Percentiles rank a stretch among this genome's conserved stretches.
Conservation (phyloP, 2,888 invertebrate species). For the Nebria brevicollis region DNA sequence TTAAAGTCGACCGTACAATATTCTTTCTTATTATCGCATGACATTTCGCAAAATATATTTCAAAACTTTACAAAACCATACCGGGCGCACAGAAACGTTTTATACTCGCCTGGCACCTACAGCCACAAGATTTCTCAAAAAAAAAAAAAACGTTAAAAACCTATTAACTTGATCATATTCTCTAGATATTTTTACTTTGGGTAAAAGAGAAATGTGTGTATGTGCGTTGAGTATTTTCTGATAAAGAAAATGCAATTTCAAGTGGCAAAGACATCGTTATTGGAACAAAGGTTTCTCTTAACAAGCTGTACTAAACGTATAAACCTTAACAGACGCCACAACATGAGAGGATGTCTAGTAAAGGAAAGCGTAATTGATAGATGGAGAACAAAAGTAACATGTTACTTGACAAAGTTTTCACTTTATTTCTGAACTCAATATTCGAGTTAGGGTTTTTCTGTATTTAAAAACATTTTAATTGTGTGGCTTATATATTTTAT, state of each 20-base stretch:
- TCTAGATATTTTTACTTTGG: neutral
- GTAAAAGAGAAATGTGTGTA: neutral
- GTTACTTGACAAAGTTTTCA: neutral
- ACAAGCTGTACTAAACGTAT: neutral
- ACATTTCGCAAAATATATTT: neutral
- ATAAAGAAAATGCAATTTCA: neutral
- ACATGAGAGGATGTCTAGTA: neutral
- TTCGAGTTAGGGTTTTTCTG: too few relatives aligned
- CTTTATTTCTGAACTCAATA: neutral
- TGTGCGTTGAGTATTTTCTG: neutral
- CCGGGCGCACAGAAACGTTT: too few relatives aligned
- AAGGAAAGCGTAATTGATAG: neutral
- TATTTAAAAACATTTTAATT: too few relatives aligned
- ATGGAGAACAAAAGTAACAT: neutral
- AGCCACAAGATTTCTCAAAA: too few relatives aligned
- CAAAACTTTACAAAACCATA: neutral
- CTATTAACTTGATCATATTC: neutral
- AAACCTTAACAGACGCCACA: neutral
- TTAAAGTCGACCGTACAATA: neutral
- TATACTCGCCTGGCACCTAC: too few relatives aligned
- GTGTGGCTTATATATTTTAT: too few relatives aligned
- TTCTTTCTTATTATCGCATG: neutral
- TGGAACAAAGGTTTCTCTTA: neutral
- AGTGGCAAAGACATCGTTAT: neutral
- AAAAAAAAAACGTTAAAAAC: neutral